A percentile compares a stretch with the other conserved stretches of the same genome.
These are phyloP conservation scores for Campoletis raptor DNA, from an alignment of 2,888 invertebrate genomes.

Conservation along the genomic window DNA sequence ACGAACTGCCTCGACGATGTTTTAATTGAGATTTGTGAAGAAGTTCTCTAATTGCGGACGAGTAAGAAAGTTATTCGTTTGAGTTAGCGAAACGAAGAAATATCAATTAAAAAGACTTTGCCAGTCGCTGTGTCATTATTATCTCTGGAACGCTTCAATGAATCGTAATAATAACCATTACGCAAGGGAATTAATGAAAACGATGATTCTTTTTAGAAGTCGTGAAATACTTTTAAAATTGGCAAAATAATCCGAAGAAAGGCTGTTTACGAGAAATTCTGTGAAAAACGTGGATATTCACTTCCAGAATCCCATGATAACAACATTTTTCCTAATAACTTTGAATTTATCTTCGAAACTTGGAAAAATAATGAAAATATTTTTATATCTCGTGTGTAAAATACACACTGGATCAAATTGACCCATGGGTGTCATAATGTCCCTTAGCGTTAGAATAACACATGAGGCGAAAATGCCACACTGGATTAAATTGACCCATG, in stretches of 20 bases:
- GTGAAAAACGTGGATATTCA: background rate
- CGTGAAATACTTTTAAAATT: background rate
- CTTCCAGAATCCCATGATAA: background rate
- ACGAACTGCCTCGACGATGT: conserved; percentile 38
- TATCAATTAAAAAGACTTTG: conserved; percentile 24
- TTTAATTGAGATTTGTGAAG: conserved; percentile 47
- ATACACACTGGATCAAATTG: too few relatives aligned
- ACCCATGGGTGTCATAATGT: too few relatives aligned
- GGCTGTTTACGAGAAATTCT: background rate
- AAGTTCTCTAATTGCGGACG: conserved; percentile 6
- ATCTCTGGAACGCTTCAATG: background rate
- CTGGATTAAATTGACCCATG: too few relatives aligned
- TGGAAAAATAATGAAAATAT: background rate
- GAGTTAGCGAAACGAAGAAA: conserved; percentile 35
- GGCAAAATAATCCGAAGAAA: background rate
- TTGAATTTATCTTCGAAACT: background rate
- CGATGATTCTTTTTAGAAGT: background rate
- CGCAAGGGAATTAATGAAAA: background rate
- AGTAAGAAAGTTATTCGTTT: conserved; percentile 21
- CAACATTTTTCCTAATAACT: background rate
- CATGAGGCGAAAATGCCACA: too few relatives aligned
- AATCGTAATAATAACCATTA: background rate
- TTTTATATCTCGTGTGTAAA: background rate
- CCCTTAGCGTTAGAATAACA: too few relatives aligned
- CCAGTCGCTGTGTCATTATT: conserved; percentile 8